Conservation (phyloP, 2,797 vertebrate genomes). For the Allobates femoralis region DNA sequence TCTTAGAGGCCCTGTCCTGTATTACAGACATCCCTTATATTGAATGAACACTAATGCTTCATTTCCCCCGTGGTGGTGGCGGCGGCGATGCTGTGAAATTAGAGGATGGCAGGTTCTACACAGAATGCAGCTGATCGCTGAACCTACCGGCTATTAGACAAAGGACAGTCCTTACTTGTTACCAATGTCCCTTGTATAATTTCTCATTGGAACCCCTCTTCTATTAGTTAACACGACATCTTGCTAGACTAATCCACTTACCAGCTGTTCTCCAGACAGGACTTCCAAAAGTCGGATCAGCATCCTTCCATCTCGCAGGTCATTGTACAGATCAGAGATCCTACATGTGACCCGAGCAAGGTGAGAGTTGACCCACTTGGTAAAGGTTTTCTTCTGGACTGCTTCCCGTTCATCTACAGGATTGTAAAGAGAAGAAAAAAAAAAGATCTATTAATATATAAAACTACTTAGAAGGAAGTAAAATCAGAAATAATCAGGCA, state of each 20-base stretch:
- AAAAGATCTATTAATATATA: not conserved
- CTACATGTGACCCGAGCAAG: constrained; percentile 89
- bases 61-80: too few relatives aligned
- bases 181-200: too few relatives aligned
- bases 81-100: too few relatives aligned
- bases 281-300: constrained; percentile 92
- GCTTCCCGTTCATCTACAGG: constrained; percentile 84
- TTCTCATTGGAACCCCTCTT: too few relatives aligned
- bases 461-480: not conserved
- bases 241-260: constrained; percentile 69
- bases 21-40: too few relatives aligned
- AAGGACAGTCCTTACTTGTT: too few relatives aligned
- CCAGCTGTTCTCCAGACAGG: constrained; percentile 92
- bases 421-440: not conserved
- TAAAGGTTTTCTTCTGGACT: constrained; percentile 96
- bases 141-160: too few relatives aligned
- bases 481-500: not conserved
- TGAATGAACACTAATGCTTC: too few relatives aligned
- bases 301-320: constrained; percentile 92
- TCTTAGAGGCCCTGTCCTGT: too few relatives aligned
- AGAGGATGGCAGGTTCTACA: too few relatives aligned
- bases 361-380: constrained; percentile 97
- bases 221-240: too few relatives aligned
- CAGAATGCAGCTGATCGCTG: too few relatives aligned
- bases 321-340: constrained; percentile 91